Evolutionary conservation across 2,797 vertebrate species (phyloP).

Genomic region (Amblyraja radiata): DNA sequence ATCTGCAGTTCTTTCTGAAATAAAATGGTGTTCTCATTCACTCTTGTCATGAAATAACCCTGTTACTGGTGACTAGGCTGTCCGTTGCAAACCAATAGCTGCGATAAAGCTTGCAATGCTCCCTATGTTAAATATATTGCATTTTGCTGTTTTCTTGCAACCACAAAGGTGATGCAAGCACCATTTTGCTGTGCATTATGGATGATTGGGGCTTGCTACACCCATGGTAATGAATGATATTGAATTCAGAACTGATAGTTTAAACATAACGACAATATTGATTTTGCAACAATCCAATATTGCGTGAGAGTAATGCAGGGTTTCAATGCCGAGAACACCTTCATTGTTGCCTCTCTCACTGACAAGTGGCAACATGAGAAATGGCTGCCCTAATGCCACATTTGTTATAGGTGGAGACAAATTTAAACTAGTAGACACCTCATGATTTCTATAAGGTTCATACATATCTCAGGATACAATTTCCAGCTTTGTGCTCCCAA

Average conservation of each 20-base stretch:
- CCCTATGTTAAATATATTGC: not conserved
- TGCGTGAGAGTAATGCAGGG: not conserved
- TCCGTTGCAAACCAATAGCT: not conserved
- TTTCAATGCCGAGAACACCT: not conserved
- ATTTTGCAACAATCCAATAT: constrained; percentile 25
- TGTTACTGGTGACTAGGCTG: not conserved
- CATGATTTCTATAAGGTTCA: not conserved
- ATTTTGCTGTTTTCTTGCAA: not conserved
- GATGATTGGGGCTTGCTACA: constrained; percentile 5
- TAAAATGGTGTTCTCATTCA: not conserved
- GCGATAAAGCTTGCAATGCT: not conserved
- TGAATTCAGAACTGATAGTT: not conserved
- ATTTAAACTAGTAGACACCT: not conserved
- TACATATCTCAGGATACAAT: not conserved
- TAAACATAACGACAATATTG: constrained; percentile 11
- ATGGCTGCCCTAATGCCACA: not conserved
- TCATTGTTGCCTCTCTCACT: not conserved
- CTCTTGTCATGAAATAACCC: not conserved
- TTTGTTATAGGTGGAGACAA: not conserved
- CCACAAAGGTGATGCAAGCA: not conserved
- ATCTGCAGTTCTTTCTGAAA: not conserved
- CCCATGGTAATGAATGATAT: not conserved
- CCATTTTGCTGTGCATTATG: not conserved
- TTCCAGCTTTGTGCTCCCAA: not conserved
- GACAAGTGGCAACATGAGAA: not conserved